Percentiles rank a stretch among this genome's conserved stretches.
These are phyloP conservation scores for Anthoscopus minutus DNA, from an alignment of 2,113 vertebrate species.

Conservation along the genomic window DNA sequence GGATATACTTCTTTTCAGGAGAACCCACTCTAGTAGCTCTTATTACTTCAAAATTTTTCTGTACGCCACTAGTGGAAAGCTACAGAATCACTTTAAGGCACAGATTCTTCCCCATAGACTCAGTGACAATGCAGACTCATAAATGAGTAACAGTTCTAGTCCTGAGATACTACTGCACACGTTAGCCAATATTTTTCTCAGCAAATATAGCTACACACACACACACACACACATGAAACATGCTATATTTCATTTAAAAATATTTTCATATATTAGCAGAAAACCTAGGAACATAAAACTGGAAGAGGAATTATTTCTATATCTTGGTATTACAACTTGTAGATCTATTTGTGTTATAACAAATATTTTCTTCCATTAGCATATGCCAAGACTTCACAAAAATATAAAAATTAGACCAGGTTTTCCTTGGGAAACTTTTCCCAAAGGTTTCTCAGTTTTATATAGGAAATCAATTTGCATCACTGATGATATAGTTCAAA, in stretches of 20 bases:
- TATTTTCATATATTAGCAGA: not conserved
- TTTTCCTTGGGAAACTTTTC: conserved; percentile 50
- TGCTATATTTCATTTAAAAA: not conserved
- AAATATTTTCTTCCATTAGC: not conserved
- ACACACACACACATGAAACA: not conserved
- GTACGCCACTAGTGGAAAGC: not conserved
- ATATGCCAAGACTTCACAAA: not conserved
- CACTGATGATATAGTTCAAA: conserved; percentile 71
- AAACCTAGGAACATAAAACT: not conserved
- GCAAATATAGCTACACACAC: not conserved
- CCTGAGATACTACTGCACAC: not conserved
- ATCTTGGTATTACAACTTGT: not conserved
- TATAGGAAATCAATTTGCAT: conserved; percentile 75
- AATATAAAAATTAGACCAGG: conserved; percentile 30
- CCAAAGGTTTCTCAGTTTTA: conserved; percentile 56
- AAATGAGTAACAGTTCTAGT: not conserved
- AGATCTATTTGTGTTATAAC: not conserved
- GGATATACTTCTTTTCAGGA: not conserved
- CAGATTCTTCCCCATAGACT: not conserved
- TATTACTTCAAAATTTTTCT: not conserved
- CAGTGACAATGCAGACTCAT: not conserved
- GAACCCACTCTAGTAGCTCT: not conserved
- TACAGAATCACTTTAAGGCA: not conserved
- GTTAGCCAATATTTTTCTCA: not conserved
- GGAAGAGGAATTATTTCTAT: not conserved